phyloP scores from a whole-genome alignment of 30 jellyfish, hydroid and myxozoan species.

The Aurelia aurita region DNA sequence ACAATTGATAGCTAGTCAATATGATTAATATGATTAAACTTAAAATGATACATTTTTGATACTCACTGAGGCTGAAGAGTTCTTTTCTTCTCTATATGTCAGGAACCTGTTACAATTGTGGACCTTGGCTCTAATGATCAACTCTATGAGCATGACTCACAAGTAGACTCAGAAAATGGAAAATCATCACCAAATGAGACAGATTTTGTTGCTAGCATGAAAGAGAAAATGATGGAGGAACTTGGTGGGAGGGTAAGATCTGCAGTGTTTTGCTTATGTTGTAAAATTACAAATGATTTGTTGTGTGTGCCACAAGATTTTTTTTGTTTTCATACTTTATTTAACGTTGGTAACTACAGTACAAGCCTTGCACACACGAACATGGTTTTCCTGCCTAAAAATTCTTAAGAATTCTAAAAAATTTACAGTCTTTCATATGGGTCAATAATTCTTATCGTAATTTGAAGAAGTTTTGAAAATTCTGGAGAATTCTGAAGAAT shows the following conservation, averaged over 20 bases:
- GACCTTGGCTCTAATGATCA: conserved; percentile 93
- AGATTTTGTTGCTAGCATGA: conserved; percentile 92
- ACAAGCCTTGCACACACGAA: too few relatives aligned
- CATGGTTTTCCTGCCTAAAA: too few relatives aligned
- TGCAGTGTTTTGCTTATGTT: neutral
- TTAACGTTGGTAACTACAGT: too few relatives aligned
- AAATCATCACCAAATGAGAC: conserved; percentile 70
- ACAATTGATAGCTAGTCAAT: too few relatives aligned
- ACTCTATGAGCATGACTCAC: conserved; percentile 81
- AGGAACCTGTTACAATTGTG: conserved; percentile 94
- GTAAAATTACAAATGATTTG: too few relatives aligned
- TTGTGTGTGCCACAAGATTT: too few relatives aligned
- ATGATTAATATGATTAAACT: neutral
- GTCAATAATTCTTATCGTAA: too few relatives aligned
- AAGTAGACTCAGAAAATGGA: conserved; percentile 64
- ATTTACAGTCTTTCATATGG: too few relatives aligned
- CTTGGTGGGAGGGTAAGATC: conserved; percentile 94
- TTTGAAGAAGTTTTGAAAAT: too few relatives aligned
- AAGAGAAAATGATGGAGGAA: conserved; percentile 93
- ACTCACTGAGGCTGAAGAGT: neutral
- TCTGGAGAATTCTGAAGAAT: too few relatives aligned
- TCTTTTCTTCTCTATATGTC: neutral
- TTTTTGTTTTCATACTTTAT: too few relatives aligned
- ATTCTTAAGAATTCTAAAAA: too few relatives aligned
- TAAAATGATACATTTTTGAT: neutral